Conservation (phyloP, 2,888 invertebrate genomes). For the Pachydiplax longipennis region DNA sequence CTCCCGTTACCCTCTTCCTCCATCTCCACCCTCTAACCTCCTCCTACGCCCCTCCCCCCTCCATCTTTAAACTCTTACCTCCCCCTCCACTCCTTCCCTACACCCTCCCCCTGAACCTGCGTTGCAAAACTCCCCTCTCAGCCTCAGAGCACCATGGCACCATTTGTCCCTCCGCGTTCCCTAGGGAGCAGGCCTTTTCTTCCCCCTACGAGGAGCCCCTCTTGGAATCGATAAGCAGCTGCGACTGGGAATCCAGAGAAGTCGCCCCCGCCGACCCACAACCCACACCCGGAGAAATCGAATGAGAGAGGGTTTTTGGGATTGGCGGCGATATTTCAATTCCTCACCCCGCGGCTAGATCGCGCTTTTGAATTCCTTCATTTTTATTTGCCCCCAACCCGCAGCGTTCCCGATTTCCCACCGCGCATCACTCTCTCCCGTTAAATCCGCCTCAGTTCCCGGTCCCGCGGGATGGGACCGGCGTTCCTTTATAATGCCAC, state of each 20-base stretch:
- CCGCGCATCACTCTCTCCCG: background rate
- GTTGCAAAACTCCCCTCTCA: background rate
- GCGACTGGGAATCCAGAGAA: slow-evolving; percentile 19
- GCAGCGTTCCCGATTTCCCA: background rate
- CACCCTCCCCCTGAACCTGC: background rate
- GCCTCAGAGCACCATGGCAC: background rate
- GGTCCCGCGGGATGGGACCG: background rate
- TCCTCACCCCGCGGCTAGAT: background rate
- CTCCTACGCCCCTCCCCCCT: too few relatives aligned
- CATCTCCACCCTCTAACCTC: too few relatives aligned
- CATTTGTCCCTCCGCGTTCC: background rate
- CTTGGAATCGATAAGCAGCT: slow-evolving; percentile 32
- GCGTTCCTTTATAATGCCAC: background rate
- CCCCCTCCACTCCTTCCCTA: too few relatives aligned
- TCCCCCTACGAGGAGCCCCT: background rate
- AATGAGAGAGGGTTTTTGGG: background rate
- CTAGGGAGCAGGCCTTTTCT: background rate
- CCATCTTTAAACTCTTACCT: too few relatives aligned
- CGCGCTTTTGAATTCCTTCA: background rate
- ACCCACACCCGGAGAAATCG: background rate
- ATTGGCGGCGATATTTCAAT: slow-evolving; percentile 39
- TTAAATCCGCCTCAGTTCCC: background rate
- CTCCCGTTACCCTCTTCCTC: too few relatives aligned
- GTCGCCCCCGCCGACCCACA: background rate
- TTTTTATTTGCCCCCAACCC: background rate